A percentile compares a stretch with the other conserved stretches of the same genome.
These are phyloP conservation scores for Neoscelio sp. DNA, from an alignment of 2,888 invertebrate species.

Conservation along the genomic window DNA sequence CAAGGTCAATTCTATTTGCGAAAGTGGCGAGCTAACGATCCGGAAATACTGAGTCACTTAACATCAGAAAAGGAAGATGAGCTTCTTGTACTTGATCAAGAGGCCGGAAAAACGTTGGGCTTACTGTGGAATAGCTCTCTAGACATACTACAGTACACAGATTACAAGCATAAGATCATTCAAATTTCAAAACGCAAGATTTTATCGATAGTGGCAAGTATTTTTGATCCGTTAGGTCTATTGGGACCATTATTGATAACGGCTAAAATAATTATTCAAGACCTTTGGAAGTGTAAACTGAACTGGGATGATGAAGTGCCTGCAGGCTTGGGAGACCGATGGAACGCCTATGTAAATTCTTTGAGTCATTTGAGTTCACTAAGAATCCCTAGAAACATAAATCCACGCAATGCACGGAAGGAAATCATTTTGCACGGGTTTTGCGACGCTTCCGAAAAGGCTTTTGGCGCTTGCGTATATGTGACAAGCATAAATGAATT, in stretches of 20 bases:
- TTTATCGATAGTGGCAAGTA: conserved; percentile 55
- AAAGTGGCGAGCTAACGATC: conserved; percentile 42
- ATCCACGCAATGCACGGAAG: conserved; percentile 2
- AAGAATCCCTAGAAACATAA: conserved; percentile 30
- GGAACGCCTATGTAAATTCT: conserved; percentile 11
- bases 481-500: conserved; percentile 4
- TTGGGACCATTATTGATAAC: conserved; percentile 49
- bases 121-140: conserved; percentile 58
- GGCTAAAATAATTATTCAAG: conserved; percentile 59
- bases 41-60: conserved; percentile 4
- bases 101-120: conserved; percentile 56
- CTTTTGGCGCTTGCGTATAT: conserved; percentile 70
- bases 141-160: conserved; percentile 45
- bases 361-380: conserved; percentile 22
- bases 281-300: conserved; percentile 20
- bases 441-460: conserved; percentile 67
- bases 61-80: conserved; percentile 17
- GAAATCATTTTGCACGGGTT: conserved; percentile 64
- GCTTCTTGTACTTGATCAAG: conserved; percentile 39
- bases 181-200: conserved; percentile 37
- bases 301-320: conserved; percentile 42
- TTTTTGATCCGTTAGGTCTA: conserved; percentile 60
- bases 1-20: conserved; percentile 29
- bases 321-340: not conserved
- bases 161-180: not conserved